Evolutionary conservation across 1,140 invertebrate species (phyloP), one percentile per base, ranked within the genome.

Genomic region (Andricus grossulariae): DNA sequence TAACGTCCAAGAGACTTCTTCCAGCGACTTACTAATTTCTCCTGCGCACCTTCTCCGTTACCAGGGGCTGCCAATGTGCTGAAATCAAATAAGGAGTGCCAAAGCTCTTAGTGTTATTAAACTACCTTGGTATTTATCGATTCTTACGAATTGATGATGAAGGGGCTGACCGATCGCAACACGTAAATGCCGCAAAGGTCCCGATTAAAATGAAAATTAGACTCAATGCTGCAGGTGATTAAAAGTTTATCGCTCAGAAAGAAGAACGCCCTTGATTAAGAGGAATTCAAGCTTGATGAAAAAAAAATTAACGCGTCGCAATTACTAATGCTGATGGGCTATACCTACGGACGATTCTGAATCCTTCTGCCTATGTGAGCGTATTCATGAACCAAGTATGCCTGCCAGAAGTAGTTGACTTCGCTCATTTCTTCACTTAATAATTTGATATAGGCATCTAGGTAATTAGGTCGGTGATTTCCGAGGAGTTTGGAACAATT

Each of bases 1-100:
- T 80, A 88, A 74, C 83, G 82, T 32, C 77, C 79, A 45, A 88
- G 77, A 2, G 80, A 86, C 32, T 84, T 86, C 18, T 79, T 85
- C 82, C 85, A 88, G n/a, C 87, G 84, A 39, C 55, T 77, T 39
- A 86, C n/a, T 13, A 86, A 71, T 52, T 78, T 83, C n/a, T 85
- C 78, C 19, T 71, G 55, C 81, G 73, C 21, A 73, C 66, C 60
- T 66, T 80, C 73, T 50, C 72, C 83, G 74, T 77, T 80, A 45
- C 71, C 54, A 11, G 76, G 74, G 54, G 73, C 74, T 57, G 77
- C 79, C 76, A 83, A 83, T 74, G 84, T 84, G 80, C 87, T 88
- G 80, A 54, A 86, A 86, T 79, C 50, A 50, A 73, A 77, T 15
- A 73, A 73, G 76, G 80, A 78, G 79, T 54, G 73, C 75, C 50